Evolutionary conservation across 2,888 invertebrate genomes (phyloP), one percentile per base, ranked within the genome.

Genomic region (Drosophila melanocephala): DNA sequence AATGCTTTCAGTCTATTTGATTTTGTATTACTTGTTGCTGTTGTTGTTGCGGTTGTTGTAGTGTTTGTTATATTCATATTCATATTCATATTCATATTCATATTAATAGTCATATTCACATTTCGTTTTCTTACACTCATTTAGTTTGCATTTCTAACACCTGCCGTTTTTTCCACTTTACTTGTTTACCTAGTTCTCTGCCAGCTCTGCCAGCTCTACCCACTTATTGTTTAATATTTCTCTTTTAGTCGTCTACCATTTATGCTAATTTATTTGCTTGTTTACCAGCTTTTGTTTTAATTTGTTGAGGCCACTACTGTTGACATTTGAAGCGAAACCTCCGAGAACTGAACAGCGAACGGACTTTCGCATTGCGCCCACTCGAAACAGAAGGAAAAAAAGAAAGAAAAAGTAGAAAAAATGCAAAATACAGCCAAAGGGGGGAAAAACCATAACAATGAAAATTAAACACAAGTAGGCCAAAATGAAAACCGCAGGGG

Each of bases 201-300:
- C 26, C 5, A 7, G 32, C 10, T 32, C 32, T 10, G 32, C 33
- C 32, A 39, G 19, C n/a, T 44, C 64, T 68, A 71, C 71, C 35
- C 77, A 76, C 62, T 77, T 78, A 66, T 70, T 78, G 63, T 75
- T 70, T 70, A 63, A 53, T 75, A 66, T 70, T 73, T 67, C 77
- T 78, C 60, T 62, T 58, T 55, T 56, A 59, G 78, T 72, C 59
- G 78, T 87, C 73, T 89, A 81, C 72, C 87, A 89, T 87, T 89
- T 89, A 87, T 89, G 87, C 82, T 89, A 89, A 85, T 85, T 85
- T 85, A 85, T 85, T 87, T 87, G 89, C 89, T 87, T 85, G 84
- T 89, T 85, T 85, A 85, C 84, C 89, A 81, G 84, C 84, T 87
- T 89, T 85, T 89, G 89, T 85, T 85, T 89, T 87, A 89, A 89